phyloP scores from a whole-genome alignment of 2,888 invertebrate species.

The Notocelia uddmanniana region DNA sequence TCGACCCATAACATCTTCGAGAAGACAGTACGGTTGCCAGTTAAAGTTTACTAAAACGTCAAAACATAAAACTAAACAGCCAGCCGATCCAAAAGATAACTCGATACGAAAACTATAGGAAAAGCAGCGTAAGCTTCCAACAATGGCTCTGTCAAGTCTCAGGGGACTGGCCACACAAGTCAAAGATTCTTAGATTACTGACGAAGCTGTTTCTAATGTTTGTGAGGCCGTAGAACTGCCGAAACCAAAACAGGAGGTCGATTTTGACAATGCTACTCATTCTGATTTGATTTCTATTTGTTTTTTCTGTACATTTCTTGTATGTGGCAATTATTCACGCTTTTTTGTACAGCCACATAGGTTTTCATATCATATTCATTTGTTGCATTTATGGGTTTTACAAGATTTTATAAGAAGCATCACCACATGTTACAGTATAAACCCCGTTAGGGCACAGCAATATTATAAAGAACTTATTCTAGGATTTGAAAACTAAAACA shows the following conservation, averaged over 20 bases:
- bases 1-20: too few species aligned
- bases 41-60: slow-evolving; percentile 13
- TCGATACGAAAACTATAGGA: slow-evolving; percentile 28
- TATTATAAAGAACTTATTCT: too few species aligned
- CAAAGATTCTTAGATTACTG: slow-evolving; percentile 29
- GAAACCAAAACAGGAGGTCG: neutral
- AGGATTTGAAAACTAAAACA: too few species aligned
- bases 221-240: slow-evolving; percentile 18
- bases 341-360: too few species aligned
- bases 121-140: slow-evolving; percentile 22
- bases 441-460: too few species aligned
- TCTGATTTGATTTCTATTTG: neutral
- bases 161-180: slow-evolving; percentile 33
- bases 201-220: slow-evolving; percentile 28
- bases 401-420: too few species aligned
- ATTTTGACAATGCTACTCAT: neutral
- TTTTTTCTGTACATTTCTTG: too few species aligned
- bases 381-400: too few species aligned
- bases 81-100: slow-evolving; percentile 14
- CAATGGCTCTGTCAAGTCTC: slow-evolving; percentile 15
- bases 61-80: neutral
- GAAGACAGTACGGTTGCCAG: too few species aligned
- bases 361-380: too few species aligned
- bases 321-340: too few species aligned
- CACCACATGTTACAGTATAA: too few species aligned